Percentiles rank a stretch among this genome's conserved stretches.
phyloP scores from a whole-genome alignment of 1,140 invertebrate species.

The Patella vulgata region DNA sequence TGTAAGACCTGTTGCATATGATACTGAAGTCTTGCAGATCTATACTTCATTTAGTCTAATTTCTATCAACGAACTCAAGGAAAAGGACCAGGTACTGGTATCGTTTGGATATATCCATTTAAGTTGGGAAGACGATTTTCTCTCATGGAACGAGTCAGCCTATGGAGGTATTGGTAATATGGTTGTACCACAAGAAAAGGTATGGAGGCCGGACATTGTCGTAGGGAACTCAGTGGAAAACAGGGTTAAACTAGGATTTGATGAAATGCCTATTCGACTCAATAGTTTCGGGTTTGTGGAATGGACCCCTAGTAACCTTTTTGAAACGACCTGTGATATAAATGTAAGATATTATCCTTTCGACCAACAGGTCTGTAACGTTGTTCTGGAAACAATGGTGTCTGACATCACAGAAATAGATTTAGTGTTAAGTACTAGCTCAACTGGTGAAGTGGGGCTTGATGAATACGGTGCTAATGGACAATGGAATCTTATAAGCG shows the following conservation, averaged over 20 bases:
- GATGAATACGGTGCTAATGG: background rate
- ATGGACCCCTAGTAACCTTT: slow-evolving; percentile 1
- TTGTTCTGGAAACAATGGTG: background rate
- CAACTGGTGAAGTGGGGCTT: background rate
- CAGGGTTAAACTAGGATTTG: slow-evolving; percentile 12
- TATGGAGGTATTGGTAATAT: slow-evolving; percentile 8
- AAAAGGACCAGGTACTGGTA: no score
- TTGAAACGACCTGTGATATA: slow-evolving; percentile 1
- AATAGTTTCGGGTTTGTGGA: background rate
- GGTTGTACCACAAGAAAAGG: slow-evolving; percentile 4
- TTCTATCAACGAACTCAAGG: no score
- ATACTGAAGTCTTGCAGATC: no score
- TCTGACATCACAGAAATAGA: background rate
- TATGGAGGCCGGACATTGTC: slow-evolving; percentile 24
- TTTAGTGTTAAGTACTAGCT: background rate
- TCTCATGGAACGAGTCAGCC: slow-evolving; percentile 13
- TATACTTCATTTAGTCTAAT: no score
- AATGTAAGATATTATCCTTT: slow-evolving; percentile 13
- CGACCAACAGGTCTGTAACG: slow-evolving; percentile 7
- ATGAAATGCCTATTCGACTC: background rate
- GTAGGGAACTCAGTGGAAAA: slow-evolving; percentile 15
- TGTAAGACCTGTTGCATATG: no score
- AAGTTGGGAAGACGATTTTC: slow-evolving; percentile 20
- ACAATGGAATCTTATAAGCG: background rate
- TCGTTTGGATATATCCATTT: no score